phyloP scores from a whole-genome alignment of 2,888 invertebrate species.

The Meteorus colon region DNA sequence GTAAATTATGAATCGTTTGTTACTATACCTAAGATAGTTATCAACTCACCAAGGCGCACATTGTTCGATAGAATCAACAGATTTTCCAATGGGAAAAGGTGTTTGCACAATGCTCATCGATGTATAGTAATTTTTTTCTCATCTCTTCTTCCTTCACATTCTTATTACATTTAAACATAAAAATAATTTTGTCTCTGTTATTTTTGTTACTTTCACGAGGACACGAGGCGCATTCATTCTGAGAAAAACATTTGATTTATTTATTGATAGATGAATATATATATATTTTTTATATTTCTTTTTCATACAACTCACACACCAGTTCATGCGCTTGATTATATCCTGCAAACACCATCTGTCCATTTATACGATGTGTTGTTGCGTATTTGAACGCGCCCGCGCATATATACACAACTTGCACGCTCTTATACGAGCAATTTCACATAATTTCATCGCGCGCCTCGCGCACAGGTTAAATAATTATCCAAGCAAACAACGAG shows the following conservation, averaged over 20 bases:
- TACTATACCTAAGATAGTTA: slow-evolving; percentile 44
- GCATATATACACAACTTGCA: slow-evolving; percentile 15
- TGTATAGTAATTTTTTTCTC: not conserved
- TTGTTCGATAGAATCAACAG: slow-evolving; percentile 9
- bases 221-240: slow-evolving; percentile 15
- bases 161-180: slow-evolving; percentile 7
- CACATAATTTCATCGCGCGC: slow-evolving; percentile 44
- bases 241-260: slow-evolving; percentile 44
- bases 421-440: slow-evolving; percentile 38
- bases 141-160: not conserved
- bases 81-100: slow-evolving; percentile 8
- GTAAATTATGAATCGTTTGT: not conserved
- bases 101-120: slow-evolving; percentile 28
- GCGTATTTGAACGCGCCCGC: slow-evolving; percentile 7
- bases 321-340: slow-evolving; percentile 40
- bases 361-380: slow-evolving; percentile 1
- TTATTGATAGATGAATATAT: slow-evolving; percentile 29
- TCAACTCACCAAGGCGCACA: slow-evolving; percentile 22
- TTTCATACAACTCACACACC: slow-evolving; percentile 10
- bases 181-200: slow-evolving; percentile 5
- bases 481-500: slow-evolving; percentile 47
- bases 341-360: slow-evolving; percentile 24
- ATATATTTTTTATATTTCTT: slow-evolving; percentile 24
- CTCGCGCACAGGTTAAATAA: slow-evolving; percentile 41
- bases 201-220: slow-evolving; percentile 27